Conservation (phyloP, 1,140 invertebrate species). For the Cepaea nemoralis region DNA sequence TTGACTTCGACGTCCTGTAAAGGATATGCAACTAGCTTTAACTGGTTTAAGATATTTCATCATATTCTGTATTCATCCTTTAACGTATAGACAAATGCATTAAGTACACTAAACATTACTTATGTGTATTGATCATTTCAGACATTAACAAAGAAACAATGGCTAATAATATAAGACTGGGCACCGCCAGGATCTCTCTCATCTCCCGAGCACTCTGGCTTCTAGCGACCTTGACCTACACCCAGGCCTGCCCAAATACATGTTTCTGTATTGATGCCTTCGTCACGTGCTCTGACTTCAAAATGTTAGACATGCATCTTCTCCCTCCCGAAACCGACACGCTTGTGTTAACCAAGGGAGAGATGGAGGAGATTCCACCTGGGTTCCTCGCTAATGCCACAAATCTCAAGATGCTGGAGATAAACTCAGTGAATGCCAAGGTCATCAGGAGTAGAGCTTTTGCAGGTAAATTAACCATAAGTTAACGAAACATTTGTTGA, state of each 20-base stretch:
- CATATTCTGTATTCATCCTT: not conserved
- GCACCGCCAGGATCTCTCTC: not conserved
- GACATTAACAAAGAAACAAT: not conserved
- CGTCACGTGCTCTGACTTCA: constrained; percentile 38
- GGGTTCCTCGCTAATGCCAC: constrained; percentile 20
- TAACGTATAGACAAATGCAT: not conserved
- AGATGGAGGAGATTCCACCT: constrained; percentile 29
- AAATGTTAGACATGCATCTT: not conserved
- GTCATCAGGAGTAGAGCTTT: constrained; percentile 29
- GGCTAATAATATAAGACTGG: too few relatives aligned
- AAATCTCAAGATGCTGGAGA: constrained; percentile 28
- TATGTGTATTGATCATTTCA: not conserved
- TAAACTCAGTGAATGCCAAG: not conserved
- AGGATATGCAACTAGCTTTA: too few relatives aligned
- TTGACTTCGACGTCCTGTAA: too few relatives aligned
- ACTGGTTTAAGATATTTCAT: not conserved
- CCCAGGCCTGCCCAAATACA: not conserved
- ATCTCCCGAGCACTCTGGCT: not conserved
- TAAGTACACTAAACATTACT: too few relatives aligned
- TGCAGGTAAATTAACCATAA: constrained; percentile 24
- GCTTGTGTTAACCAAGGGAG: constrained; percentile 20
- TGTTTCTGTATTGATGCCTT: constrained; percentile 30
- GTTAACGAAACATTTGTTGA: too few relatives aligned
- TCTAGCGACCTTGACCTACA: not conserved
- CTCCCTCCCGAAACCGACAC: constrained; percentile 19